Evolutionary conservation across 1,140 invertebrate genomes (phyloP).

Genomic region (Hyles euphorbiae): DNA sequence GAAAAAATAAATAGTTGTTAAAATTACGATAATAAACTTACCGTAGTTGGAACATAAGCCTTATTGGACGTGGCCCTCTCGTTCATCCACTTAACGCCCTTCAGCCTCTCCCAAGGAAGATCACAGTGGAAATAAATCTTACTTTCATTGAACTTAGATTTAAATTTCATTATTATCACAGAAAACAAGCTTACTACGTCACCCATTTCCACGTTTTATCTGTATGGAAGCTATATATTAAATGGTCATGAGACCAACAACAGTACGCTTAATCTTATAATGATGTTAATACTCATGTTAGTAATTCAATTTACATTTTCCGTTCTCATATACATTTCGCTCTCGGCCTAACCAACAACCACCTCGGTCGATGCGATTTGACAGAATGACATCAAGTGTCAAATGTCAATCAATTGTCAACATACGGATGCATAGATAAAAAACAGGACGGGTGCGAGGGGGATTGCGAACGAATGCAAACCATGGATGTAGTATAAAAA

Average conservation of each 20-base stretch:
- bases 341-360: constrained; percentile 22
- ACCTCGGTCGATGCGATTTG: constrained; percentile 30
- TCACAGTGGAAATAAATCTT: constrained; percentile 65
- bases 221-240: constrained; percentile 38
- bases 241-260: constrained; percentile 63
- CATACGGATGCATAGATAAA: too few species aligned
- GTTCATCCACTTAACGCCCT: constrained; percentile 76
- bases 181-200: constrained; percentile 70
- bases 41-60: constrained; percentile 76
- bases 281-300: constrained; percentile 50
- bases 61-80: constrained; percentile 72
- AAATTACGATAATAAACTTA: constrained; percentile 35
- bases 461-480: background rate
- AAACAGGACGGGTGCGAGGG: background rate
- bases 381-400: constrained; percentile 19
- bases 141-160: constrained; percentile 68
- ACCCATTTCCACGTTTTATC: constrained; percentile 54
- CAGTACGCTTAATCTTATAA: constrained; percentile 38
- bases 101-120: constrained; percentile 62
- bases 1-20: too few species aligned
- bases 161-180: constrained; percentile 72
- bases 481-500: too few species aligned
- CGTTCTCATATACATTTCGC: constrained; percentile 30
- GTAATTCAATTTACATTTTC: constrained; percentile 57
- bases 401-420: background rate